A percentile compares a stretch with the other conserved stretches of the same genome.
phyloP scores from a whole-genome alignment of 2,888 invertebrate genomes.

The Sarcophaga caerulescens region DNA sequence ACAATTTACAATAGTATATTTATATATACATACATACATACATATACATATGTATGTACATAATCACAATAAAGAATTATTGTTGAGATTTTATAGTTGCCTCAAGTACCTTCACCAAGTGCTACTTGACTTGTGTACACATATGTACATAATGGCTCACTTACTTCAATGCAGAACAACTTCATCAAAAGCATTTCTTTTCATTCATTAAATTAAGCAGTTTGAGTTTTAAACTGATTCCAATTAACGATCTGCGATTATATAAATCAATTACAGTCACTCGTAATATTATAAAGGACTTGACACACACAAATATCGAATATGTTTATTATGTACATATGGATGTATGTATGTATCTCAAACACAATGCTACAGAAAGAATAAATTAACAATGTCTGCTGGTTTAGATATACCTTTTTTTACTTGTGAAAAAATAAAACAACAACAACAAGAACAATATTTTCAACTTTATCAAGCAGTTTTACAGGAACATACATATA shows the following conservation, averaged over 20 bases:
- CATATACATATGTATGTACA: background rate
- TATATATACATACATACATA: too few species aligned
- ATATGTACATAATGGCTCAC: background rate
- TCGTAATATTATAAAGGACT: background rate
- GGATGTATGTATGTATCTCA: too few species aligned
- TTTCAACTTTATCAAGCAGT: too few species aligned
- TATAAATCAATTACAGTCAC: constrained; percentile 6
- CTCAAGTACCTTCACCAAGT: constrained; percentile 21
- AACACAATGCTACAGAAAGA: too few species aligned
- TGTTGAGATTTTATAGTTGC: background rate
- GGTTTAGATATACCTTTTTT: too few species aligned
- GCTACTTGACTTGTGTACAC: constrained; percentile 34
- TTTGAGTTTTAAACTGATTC: constrained; percentile 29
- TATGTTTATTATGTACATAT: too few species aligned
- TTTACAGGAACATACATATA: too few species aligned
- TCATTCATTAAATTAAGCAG: constrained; percentile 19
- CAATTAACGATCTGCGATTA: constrained; percentile 35
- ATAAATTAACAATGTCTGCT: too few species aligned
- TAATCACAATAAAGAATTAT: background rate
- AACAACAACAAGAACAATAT: too few species aligned
- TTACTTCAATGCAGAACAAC: constrained; percentile 25
- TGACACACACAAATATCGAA: too few species aligned
- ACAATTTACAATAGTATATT: too few species aligned
- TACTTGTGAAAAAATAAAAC: too few species aligned
- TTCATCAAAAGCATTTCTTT: background rate